Evolutionary conservation across 2,113 vertebrate species (phyloP), one percentile per base, ranked within the genome.

Genomic region (Pachycephala philippinensis): DNA sequence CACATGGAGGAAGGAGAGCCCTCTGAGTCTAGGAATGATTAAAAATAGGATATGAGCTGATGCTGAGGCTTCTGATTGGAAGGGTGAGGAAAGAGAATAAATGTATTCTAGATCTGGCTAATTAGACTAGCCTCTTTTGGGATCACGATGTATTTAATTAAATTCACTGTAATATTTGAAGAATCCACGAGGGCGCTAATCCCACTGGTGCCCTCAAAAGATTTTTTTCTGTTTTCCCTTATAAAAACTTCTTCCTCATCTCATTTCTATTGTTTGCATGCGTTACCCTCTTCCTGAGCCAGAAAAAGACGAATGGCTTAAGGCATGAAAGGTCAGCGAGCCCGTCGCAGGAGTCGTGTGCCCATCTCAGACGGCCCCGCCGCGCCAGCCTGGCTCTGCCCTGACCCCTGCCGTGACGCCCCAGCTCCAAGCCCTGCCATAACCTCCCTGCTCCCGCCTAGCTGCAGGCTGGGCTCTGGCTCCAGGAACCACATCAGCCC

Each of bases 121-220:
- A 98, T 98, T 98, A 98, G 97, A 98, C 97, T 94, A 94, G 96
- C 96, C 97, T 98, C 98, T 97, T 96, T 92, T 96, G 98, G 98
- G 97, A 98, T 98, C 88, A 63, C 76, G 15, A 97, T 97, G 97
- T 97, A 98, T 98, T 98, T 98, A 98, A 98, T 98, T 98, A 98
- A 98, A 97, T 97, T 98, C 98, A 97, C 97, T 98, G 96, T 97
- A 98, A 98, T 98, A 98, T 97, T 96, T 84, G 96, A 97, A 97
- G 97, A 97, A 97, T 95, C 94, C 98, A 98, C 97, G 37, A 96
- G 97, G 97, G 97, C 95, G 96, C 97, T 96, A 96, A 96, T 97
- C 97, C 97, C 98, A 96, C 93, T 19, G 97, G 97, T 96, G 64
- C 93, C 93, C 93, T 98, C 97, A 96, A 61, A 96, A 81, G 96